Percentiles rank a stretch among this genome's conserved stretches.
Conservation (phyloP, 2,888 invertebrate genomes). For the Stenodera caucasica region DNA sequence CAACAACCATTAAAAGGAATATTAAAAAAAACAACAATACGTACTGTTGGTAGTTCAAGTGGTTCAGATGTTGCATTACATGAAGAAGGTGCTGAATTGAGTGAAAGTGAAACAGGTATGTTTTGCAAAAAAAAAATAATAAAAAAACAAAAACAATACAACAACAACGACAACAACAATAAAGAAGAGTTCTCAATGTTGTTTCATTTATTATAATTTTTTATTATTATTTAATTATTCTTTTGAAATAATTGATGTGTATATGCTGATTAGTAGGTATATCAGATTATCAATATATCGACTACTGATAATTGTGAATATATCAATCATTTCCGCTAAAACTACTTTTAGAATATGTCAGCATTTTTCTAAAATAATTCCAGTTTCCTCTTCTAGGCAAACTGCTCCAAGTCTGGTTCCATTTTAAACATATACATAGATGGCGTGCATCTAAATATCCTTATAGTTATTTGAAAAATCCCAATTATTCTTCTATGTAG, state of each 20-base stretch:
- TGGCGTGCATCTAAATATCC: no score
- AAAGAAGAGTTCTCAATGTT: constrained; percentile 10
- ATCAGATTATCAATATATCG: no score
- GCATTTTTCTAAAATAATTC: no score
- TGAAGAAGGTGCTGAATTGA: constrained; percentile 64
- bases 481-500: no score
- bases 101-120: constrained; percentile 67
- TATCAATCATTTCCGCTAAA: no score
- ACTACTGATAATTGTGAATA: no score
- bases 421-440: no score
- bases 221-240: constrained; percentile 5
- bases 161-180: not conserved
- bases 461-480: no score
- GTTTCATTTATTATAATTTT: constrained; percentile 14
- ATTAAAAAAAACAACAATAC: constrained; percentile 49
- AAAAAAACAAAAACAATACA: not conserved
- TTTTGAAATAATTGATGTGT: constrained; percentile 2
- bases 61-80: constrained; percentile 67
- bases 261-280: not conserved
- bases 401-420: no score
- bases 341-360: no score
- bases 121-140: constrained; percentile 30
- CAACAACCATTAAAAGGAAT: constrained; percentile 52
- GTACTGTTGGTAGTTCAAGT: constrained; percentile 64
- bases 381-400: no score